Evolutionary conservation across 2,888 invertebrate genomes (phyloP).

Genomic region (Eupithecia insigniata): DNA sequence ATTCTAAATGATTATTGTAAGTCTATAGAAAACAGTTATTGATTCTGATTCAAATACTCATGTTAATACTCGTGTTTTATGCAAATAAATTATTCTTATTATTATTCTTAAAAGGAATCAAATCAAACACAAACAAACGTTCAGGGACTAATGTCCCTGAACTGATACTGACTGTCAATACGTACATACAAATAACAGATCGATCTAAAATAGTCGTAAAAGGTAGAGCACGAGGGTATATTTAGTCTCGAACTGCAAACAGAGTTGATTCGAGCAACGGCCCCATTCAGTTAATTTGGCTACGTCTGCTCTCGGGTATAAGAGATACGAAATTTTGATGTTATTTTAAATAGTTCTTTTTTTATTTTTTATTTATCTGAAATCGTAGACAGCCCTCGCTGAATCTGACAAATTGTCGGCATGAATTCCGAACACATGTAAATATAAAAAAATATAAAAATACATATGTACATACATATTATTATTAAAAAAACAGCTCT

Average conservation of each 20-base stretch:
- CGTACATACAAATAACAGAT: neutral
- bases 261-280: conserved; percentile 63
- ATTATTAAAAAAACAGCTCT: too few species aligned
- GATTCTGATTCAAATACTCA: neutral
- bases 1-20: too few species aligned
- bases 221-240: neutral
- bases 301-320: conserved; percentile 43
- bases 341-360: neutral
- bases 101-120: too few species aligned
- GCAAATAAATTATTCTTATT: too few species aligned
- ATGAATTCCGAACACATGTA: too few species aligned
- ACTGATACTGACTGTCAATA: neutral
- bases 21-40: neutral
- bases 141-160: too few species aligned
- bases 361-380: neutral
- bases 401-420: too few species aligned
- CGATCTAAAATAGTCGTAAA: conserved; percentile 10
- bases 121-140: too few species aligned
- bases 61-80: too few species aligned
- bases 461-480: too few species aligned
- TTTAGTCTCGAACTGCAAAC: conserved; percentile 19
- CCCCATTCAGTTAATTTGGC: conserved; percentile 68
- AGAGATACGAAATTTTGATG: conserved; percentile 30
- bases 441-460: too few species aligned
- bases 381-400: too few species aligned